These are phyloP conservation scores for Mylabris sibirica DNA, from an alignment of 2,888 invertebrate species.

Conservation along the genomic window DNA sequence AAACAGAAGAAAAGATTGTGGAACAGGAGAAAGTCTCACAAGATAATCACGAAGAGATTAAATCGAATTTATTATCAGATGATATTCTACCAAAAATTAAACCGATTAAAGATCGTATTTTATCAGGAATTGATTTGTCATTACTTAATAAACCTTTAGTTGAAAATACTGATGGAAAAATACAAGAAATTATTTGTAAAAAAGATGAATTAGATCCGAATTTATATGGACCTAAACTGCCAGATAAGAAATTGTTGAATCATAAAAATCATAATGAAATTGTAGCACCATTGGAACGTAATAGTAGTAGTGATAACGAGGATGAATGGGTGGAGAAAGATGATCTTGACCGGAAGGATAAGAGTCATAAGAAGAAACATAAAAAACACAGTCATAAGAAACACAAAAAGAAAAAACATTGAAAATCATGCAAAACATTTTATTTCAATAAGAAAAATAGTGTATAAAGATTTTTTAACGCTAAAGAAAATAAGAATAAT, in stretches of 20 bases:
- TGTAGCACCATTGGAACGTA: slow-evolving; percentile 13
- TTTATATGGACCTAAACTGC: slow-evolving; percentile 49
- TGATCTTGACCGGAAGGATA: slow-evolving; percentile 33
- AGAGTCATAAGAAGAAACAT: slow-evolving; percentile 45
- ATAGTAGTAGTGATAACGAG: slow-evolving; percentile 37
- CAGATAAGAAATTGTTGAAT: slow-evolving; percentile 27
- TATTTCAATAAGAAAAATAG: background rate
- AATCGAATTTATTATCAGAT: slow-evolving; percentile 52
- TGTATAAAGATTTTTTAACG: background rate
- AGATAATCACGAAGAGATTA: slow-evolving; percentile 46
- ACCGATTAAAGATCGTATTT: slow-evolving; percentile 56
- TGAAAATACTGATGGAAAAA: slow-evolving; percentile 8
- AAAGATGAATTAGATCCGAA: slow-evolving; percentile 1
- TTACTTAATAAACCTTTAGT: slow-evolving; percentile 27
- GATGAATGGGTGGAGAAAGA: slow-evolving; percentile 53
- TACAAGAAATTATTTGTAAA: slow-evolving; percentile 18
- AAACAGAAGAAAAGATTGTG: slow-evolving; percentile 55
- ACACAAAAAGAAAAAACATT: slow-evolving; percentile 62
- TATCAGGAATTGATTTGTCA: slow-evolving; percentile 52
- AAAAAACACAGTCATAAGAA: slow-evolving; percentile 57
- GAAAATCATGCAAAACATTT: slow-evolving; percentile 24
- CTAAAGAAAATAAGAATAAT: background rate
- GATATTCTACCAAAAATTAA: slow-evolving; percentile 56
- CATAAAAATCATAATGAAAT: slow-evolving; percentile 13
- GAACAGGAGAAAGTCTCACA: slow-evolving; percentile 29